A percentile compares a stretch with the other conserved stretches of the same genome.
These are phyloP conservation scores for Yoshiicerus persimilis DNA, from an alignment of 1,140 invertebrate genomes.

Conservation along the genomic window DNA sequence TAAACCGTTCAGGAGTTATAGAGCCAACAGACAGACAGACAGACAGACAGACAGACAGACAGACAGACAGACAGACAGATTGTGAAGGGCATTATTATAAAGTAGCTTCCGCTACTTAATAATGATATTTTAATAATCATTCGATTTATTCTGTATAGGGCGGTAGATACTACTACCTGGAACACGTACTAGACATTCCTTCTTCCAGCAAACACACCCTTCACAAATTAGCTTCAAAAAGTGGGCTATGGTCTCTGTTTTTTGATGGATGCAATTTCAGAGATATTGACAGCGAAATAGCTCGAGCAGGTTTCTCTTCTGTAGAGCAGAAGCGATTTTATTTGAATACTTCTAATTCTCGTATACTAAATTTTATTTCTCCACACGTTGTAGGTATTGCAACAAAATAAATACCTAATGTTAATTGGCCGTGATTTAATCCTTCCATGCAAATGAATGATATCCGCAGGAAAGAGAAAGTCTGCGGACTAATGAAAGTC, in stretches of 20 bases:
- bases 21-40: too few relatives aligned
- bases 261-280: slow-evolving; percentile 51
- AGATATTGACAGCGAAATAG: slow-evolving; percentile 40
- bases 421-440: too few relatives aligned
- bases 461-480: too few relatives aligned
- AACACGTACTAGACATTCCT: slow-evolving; percentile 47
- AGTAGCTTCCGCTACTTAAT: neutral
- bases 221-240: slow-evolving; percentile 47
- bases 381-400: slow-evolving; percentile 45
- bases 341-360: slow-evolving; percentile 24
- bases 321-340: slow-evolving; percentile 47
- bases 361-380: slow-evolving; percentile 26
- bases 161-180: slow-evolving; percentile 51
- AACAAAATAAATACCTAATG: slow-evolving; percentile 36
- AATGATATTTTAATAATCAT: neutral
- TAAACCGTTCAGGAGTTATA: too few relatives aligned
- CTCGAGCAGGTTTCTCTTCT: slow-evolving; percentile 40
- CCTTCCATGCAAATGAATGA: too few relatives aligned
- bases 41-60: too few relatives aligned
- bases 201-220: slow-evolving; percentile 27
- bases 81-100: too few relatives aligned
- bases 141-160: slow-evolving; percentile 40
- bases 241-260: slow-evolving; percentile 47
- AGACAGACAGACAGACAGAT: too few relatives aligned
- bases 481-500: too few relatives aligned